Evolutionary conservation across 2,113 vertebrate species (phyloP), one percentile per base, ranked within the genome.

Genomic region (Eublepharis macularius): DNA sequence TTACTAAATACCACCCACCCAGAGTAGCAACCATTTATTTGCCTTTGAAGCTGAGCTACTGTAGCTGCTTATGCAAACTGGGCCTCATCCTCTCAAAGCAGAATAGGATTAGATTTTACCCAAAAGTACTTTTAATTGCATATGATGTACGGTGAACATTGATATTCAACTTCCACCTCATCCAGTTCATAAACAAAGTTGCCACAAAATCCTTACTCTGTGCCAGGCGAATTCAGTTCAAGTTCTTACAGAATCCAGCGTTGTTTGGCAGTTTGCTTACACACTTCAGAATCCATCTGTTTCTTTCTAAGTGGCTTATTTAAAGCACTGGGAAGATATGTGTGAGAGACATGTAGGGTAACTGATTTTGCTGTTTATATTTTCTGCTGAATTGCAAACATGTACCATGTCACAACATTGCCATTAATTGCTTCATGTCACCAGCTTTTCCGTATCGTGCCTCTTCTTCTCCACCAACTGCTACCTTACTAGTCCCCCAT

Each of bases 271-370:
- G 45, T 75, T 85, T 89, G 70, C 68, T 93, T 60, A 51, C 83
- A 92, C 70, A 83, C 80, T 90, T 87, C 82, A 77, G n/a, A 80
- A 89, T 80, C 92, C 87, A 89, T 94, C 90, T 94, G 93, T 89
- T 92, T 90, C 63, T 87, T 83, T 86, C 74, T 41, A 83, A 82
- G n/a, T 14, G 24, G 85, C 85, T 74, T 89, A 90, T 89, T 89
- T 88, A 85, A 86, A 89, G 88, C 82, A 84, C 76, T 12, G 43
- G 13, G 24, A 36, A 77, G 91, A 91, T 90, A 90, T 81, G 87
- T 65, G 83, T 86, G 45, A 69, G 76, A 87, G 70, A 36, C 29
- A 36, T 41, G 79, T 86, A 72, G 76, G 69, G 88, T 85, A 91
- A 85, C 72, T 73, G 63, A 74, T 90, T 77, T 90, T 88, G 91